These are phyloP conservation scores for Lates japonicus DNA, from an alignment of 2,797 vertebrate genomes.

Conservation along the genomic window DNA sequence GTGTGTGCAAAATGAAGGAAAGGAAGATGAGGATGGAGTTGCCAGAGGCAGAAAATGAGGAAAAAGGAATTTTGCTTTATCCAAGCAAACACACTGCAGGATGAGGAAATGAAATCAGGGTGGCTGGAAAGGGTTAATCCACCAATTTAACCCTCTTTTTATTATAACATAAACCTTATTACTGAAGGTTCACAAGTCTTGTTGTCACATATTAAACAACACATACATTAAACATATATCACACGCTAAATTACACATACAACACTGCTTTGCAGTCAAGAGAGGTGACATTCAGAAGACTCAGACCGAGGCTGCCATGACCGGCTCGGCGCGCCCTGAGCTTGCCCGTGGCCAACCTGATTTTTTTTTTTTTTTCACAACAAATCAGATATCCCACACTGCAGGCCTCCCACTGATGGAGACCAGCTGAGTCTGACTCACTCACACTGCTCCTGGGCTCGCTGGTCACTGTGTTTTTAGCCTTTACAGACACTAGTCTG, in stretches of 20 bases:
- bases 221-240: not conserved
- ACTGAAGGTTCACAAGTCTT: not conserved
- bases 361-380: conserved; percentile 21
- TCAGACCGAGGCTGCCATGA: conserved; percentile 33
- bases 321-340: conserved; percentile 45
- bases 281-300: conserved; percentile 51
- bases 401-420: conserved; percentile 69
- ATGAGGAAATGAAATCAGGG: no score
- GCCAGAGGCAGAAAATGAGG: no score
- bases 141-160: no score
- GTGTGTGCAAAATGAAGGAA: no score
- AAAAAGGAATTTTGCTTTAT: no score
- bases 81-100: no score
- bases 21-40: no score
- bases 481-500: conserved; percentile 63
- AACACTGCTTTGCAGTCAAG: conserved; percentile 15
- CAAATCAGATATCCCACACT: conserved; percentile 63
- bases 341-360: conserved; percentile 41
- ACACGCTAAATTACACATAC: conserved; percentile 16
- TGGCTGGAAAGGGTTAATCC: no score
- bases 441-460: conserved; percentile 62
- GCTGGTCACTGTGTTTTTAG: conserved; percentile 65
- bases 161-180: no score
- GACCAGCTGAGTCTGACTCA: conserved; percentile 75
- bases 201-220: no score